Base-by-base conservation (phyloP, 2,113 vertebrate species). In the Rhinichthys klamathensis region DNA sequence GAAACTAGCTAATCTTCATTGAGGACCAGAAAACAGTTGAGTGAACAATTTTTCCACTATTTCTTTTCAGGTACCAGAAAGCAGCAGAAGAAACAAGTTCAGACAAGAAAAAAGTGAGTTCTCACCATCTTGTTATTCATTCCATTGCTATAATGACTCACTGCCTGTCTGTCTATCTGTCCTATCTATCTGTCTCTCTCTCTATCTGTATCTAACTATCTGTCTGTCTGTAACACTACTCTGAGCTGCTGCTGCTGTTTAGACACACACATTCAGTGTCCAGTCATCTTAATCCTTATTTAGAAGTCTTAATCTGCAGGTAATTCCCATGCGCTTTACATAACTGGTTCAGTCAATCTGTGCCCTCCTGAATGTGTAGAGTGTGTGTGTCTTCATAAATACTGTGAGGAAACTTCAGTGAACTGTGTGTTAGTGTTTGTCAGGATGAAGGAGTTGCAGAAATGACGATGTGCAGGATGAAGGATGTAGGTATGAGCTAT, bases 91-190 rank as follows among this genome's bases (percentile, higher is more conserved):
- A 94, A 80, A 90, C 90, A 5, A 92, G 41, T 10, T 54, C 82
- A 58, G 93, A 94, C 77, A 92, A 88, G 86, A 94, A 90, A 90
- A 94, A 93, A 85, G 94, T 94, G 58, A 44, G 92, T 82, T 6
- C 18, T 18, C 32, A 11, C 76, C 25, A n/a, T 51, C 0, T 49
- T 54, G 21, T 38, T 54, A 21, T 27, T 74, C 41, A 49, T 49
- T 12, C 6, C 18, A 56, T 21, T 56, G 18, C 2, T 8, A 23
- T 56, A 56, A 56, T 23, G 18, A 56, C 54, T 8, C 18, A 21
- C 7, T 16, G 1, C 4, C 10, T 46, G 0, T 61, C 23, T 61
- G 0, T 61, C 58, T 60, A 11, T 60, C 58, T 60, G 9, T 58
- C 58, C n/a, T n/a, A 1, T 12, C 58, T 61, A 0, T 25, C 58